Percentiles rank a stretch among this genome's conserved stretches.
Evolutionary conservation across 1,140 invertebrate species (phyloP).

Genomic region (Grapholita molesta): DNA sequence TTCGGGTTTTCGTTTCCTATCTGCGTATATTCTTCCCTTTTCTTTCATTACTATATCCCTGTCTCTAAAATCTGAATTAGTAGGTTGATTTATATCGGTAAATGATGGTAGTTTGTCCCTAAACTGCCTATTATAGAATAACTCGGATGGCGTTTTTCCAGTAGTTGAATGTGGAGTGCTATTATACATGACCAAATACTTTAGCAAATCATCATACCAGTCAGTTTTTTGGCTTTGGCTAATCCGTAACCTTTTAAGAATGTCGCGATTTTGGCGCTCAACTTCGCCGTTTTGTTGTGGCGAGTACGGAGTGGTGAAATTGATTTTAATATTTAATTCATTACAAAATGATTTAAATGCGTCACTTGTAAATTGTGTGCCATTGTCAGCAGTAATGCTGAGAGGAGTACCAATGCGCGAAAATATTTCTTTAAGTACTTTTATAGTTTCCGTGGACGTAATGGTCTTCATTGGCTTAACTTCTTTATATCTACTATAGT

Average conservation of each 20-base stretch:
- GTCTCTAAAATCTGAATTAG: not conserved
- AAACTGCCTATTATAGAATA: not conserved
- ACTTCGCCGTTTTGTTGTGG: too few species aligned
- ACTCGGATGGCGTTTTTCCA: not conserved
- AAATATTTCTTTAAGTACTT: not conserved
- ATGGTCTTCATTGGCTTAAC: not conserved
- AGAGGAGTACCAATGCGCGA: constrained; percentile 19
- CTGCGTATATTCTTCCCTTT: not conserved
- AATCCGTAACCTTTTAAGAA: not conserved
- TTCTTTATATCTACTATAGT: not conserved
- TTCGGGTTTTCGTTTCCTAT: constrained; percentile 3
- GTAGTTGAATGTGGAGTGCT: constrained; percentile 29
- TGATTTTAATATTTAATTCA: constrained; percentile 11
- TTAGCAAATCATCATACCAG: constrained; percentile 31
- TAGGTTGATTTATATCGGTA: not conserved
- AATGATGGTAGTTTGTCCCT: not conserved
- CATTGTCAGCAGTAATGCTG: constrained; percentile 26
- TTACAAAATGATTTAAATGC: constrained; percentile 25
- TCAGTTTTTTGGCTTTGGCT: constrained; percentile 18
- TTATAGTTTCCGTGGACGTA: not conserved
- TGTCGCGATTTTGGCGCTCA: not conserved
- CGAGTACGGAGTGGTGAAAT: not conserved
- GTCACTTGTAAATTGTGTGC: constrained; percentile 23
- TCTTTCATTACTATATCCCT: not conserved
- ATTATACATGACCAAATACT: constrained; percentile 46